A percentile compares a stretch with the other conserved stretches of the same genome.
Conservation (phyloP, 2,888 invertebrate genomes). For the Parelbella ahira region DNA sequence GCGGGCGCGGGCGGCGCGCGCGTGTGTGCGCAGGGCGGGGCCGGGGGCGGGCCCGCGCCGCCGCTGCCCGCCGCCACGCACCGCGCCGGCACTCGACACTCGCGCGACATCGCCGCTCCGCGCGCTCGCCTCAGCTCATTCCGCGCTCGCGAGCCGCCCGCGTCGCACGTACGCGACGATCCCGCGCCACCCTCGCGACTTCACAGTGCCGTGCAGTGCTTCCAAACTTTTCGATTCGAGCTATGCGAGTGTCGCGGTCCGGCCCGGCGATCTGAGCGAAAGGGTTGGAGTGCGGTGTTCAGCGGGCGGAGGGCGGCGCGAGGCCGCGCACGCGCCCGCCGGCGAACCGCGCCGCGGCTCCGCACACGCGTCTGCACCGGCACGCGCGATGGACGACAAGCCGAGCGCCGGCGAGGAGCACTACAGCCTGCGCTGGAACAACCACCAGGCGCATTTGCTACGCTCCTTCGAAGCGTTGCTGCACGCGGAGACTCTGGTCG, state of each 20-base stretch:
- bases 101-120: constrained; percentile 59
- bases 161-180: constrained; percentile 56
- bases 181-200: constrained; percentile 42
- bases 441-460: constrained; percentile 93
- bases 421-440: constrained; percentile 96
- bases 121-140: constrained; percentile 52
- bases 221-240: constrained; percentile 44
- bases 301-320: constrained; percentile 68
- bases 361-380: constrained; percentile 60
- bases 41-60: constrained; percentile 62
- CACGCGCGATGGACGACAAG: constrained; percentile 75
- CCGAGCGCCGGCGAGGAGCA: constrained; percentile 84
- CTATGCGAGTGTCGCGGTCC: constrained; percentile 59
- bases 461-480: constrained; percentile 93
- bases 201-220: constrained; percentile 49
- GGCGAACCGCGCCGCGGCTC: constrained; percentile 38
- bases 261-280: constrained; percentile 65
- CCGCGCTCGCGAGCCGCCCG: constrained; percentile 57
- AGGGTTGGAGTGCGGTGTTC: constrained; percentile 62
- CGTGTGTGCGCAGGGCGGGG: constrained; percentile 57
- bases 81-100: constrained; percentile 54
- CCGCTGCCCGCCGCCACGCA: constrained; percentile 42
- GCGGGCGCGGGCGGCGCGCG: constrained; percentile 45
- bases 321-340: constrained; percentile 65
- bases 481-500: constrained; percentile 92